A percentile compares a stretch with the other conserved stretches of the same genome.
phyloP scores from a whole-genome alignment of 2,797 vertebrate genomes.

The Bradypodion pumilum region DNA sequence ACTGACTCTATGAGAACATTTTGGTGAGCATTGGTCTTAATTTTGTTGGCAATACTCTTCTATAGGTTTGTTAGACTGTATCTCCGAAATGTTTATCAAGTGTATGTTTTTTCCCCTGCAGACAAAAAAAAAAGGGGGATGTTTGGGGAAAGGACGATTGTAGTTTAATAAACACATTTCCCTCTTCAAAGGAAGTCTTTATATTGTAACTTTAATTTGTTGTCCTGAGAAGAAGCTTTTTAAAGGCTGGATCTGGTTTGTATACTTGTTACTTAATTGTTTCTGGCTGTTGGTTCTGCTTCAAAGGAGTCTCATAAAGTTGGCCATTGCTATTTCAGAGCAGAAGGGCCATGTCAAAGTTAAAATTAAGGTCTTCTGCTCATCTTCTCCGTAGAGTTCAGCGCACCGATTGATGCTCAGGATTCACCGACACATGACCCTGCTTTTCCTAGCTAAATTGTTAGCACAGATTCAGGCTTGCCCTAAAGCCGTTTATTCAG shows the following conservation, averaged over 20 bases:
- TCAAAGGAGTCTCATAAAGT: constrained; percentile 63
- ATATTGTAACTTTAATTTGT: constrained; percentile 46
- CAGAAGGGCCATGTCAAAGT: constrained; percentile 64
- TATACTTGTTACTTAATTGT: constrained; percentile 63
- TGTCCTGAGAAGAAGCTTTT: constrained; percentile 46
- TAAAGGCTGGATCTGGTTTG: constrained; percentile 55
- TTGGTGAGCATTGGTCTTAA: too few species aligned
- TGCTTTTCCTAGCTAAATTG: constrained; percentile 38
- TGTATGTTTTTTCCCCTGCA: constrained; percentile 28
- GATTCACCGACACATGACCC: constrained; percentile 33
- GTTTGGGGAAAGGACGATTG: constrained; percentile 23
- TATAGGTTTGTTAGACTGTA: neutral
- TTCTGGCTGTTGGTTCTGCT: constrained; percentile 59
- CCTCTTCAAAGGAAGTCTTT: neutral
- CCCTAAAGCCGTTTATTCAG: constrained; percentile 29
- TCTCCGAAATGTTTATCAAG: constrained; percentile 30
- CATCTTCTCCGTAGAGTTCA: constrained; percentile 49
- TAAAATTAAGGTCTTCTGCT: constrained; percentile 65
- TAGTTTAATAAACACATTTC: neutral
- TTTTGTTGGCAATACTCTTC: neutral
- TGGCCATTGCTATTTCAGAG: constrained; percentile 62
- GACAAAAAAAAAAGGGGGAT: constrained; percentile 29
- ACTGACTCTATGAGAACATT: neutral
- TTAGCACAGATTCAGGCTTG: constrained; percentile 36
- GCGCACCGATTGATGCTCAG: constrained; percentile 51